Conservation (phyloP, 2,113 vertebrate species). For the Myiozetetes cayanensis region DNA sequence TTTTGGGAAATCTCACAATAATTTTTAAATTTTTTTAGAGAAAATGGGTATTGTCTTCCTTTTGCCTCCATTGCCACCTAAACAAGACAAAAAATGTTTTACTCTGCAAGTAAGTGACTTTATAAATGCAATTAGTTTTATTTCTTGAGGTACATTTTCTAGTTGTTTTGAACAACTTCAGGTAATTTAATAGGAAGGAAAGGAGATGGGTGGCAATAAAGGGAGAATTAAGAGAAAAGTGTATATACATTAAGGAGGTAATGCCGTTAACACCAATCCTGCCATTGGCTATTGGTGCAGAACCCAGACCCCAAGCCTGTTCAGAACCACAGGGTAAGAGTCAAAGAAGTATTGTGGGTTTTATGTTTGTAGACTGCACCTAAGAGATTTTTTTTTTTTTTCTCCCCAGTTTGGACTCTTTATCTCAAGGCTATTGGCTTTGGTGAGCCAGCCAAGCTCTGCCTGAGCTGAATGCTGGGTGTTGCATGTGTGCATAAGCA, state of each 20-base stretch:
- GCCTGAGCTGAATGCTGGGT: conserved; percentile 10
- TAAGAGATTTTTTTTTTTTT: background rate
- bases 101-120: background rate
- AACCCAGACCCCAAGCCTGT: background rate
- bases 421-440: background rate
- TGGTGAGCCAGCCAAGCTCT: conserved; percentile 12
- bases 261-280: background rate
- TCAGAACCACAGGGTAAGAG: background rate
- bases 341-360: background rate
- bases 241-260: background rate
- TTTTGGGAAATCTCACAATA: background rate
- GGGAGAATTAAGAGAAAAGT: background rate
- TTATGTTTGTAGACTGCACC: background rate
- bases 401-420: background rate
- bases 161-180: background rate
- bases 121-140: background rate
- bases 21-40: background rate
- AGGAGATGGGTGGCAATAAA: background rate
- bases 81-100: background rate
- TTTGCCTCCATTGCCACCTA: background rate
- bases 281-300: background rate
- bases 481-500: conserved; percentile 34
- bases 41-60: background rate
- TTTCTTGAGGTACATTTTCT: background rate
- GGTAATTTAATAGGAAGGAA: background rate